Base-by-base conservation (phyloP, 2,797 vertebrate species). In the Sebastes diploproa region DNA sequence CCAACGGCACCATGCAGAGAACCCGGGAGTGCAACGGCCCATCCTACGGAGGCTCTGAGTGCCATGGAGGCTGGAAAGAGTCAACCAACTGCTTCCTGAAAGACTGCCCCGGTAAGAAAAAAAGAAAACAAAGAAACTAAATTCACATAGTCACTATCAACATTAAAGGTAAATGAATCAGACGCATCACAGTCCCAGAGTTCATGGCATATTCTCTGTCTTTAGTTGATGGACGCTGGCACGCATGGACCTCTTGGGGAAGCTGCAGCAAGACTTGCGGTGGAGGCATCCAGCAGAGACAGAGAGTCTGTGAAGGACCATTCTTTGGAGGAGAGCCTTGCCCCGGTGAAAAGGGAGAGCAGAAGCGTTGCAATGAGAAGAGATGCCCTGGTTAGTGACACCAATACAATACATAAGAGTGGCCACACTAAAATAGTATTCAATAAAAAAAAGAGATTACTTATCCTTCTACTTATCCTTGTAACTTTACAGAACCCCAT, bases 1-100 rank as follows among this genome's bases (percentile, higher is more conserved):
- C 98, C 81, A 99, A 99, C 9, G 98, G 98, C 9, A 99, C 98
- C 76, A 98, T 96, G 93, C 97, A 98, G 92, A 94, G 98, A 59
- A 98, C 95, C 0, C 93, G 98, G 0, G 98, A 99, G 75, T 99
- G 98, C 93, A 99, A 99, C 0, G 98, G 98, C 0, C 98, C 98
- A 0, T 99, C 98, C 1, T 99, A 99, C 0, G 98, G 98, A 0
- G 98, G 98, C n/a, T 97, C 97, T 0, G 98, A 99, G 86, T 99
- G 98, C 92, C 96, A 98, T 27, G 98, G 98, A 3, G 94, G 96
- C 89, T 99, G 97, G 97, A 96, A 96, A 69, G 98, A 99, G 82
- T 94, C 94, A 0, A 86, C 90, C 27, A 95, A 97, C 88, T 99
- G 98, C 94, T 99, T 98, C 93, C 94, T 98, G 85, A 96, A 96